Percentiles rank a stretch among this genome's conserved stretches.
Conservation (phyloP, 2,888 invertebrate genomes). For the Dinocampus coccinellae region DNA sequence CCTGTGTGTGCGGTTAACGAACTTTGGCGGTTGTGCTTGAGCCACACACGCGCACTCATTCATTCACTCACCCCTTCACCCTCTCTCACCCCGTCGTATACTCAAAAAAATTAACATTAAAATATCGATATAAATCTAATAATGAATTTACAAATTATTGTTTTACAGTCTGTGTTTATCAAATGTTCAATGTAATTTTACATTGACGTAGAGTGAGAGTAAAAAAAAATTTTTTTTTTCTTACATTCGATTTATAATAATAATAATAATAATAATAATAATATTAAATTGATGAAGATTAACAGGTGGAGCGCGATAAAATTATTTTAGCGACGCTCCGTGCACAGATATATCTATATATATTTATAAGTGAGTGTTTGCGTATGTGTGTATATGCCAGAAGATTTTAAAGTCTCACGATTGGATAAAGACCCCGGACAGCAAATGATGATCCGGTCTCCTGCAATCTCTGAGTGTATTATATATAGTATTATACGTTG, state of each 20-base stretch:
- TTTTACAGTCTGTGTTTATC: too few relatives aligned
- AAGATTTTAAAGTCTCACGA: neutral
- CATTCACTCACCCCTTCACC: constrained; percentile 22
- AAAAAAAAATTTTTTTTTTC: neutral
- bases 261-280: neutral
- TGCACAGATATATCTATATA: neutral
- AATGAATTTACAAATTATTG: too few relatives aligned
- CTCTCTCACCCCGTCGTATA: too few relatives aligned
- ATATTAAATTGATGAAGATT: neutral
- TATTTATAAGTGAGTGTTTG: neutral
- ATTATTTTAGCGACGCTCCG: neutral
- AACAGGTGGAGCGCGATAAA: neutral
- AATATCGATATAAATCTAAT: too few relatives aligned
- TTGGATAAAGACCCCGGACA: neutral
- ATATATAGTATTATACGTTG: neutral
- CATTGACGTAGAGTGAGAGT: too few relatives aligned
- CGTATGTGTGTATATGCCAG: neutral
- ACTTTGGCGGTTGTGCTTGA: constrained; percentile 40
- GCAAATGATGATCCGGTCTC: constrained; percentile 3
- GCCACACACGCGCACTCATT: constrained; percentile 14
- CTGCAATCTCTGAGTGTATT: neutral
- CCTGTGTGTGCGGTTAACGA: constrained; percentile 43
- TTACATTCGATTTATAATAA: neutral
- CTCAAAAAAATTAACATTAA: too few relatives aligned
- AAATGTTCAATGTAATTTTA: too few relatives aligned